phyloP scores from a whole-genome alignment of 2,888 invertebrate genomes.

The Crossocerus cetratus region DNA sequence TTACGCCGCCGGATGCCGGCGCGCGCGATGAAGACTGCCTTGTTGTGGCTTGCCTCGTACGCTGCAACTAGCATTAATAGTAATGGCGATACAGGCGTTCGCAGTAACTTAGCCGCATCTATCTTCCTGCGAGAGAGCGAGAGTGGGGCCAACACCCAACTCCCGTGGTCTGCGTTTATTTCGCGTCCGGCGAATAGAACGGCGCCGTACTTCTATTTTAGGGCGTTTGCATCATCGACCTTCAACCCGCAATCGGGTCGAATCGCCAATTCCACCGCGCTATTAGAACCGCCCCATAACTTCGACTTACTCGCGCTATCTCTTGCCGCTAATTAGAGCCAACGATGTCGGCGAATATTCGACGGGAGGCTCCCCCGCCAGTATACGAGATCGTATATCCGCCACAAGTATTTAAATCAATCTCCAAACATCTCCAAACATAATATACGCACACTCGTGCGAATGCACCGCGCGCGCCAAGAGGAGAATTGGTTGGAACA shows the following conservation, averaged over 20 bases:
- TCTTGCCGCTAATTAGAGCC: background rate
- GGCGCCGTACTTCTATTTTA: slow-evolving; percentile 49
- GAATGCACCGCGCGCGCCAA: no score
- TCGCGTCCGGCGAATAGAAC: slow-evolving; percentile 19
- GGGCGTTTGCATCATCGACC: slow-evolving; percentile 15
- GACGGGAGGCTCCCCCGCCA: background rate
- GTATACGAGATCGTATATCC: background rate
- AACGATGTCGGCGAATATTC: background rate
- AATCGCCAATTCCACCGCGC: slow-evolving; percentile 1
- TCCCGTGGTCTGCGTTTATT: slow-evolving; percentile 18
- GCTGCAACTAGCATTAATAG: slow-evolving; percentile 39
- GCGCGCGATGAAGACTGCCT: slow-evolving; percentile 18
- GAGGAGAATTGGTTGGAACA: no score
- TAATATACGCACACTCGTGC: no score
- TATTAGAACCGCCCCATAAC: background rate
- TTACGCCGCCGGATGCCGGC: background rate
- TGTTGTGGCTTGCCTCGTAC: slow-evolving; percentile 17
- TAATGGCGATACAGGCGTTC: slow-evolving; percentile 41
- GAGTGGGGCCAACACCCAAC: slow-evolving; percentile 41
- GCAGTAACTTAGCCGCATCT: slow-evolving; percentile 43
- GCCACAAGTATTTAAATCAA: background rate
- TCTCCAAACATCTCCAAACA: background rate
- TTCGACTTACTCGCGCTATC: background rate
- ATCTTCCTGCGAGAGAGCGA: slow-evolving; percentile 40
- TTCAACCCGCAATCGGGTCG: background rate